Base-by-base conservation (phyloP, 2,888 invertebrate species). In the Eutolmus rufibarbis region DNA sequence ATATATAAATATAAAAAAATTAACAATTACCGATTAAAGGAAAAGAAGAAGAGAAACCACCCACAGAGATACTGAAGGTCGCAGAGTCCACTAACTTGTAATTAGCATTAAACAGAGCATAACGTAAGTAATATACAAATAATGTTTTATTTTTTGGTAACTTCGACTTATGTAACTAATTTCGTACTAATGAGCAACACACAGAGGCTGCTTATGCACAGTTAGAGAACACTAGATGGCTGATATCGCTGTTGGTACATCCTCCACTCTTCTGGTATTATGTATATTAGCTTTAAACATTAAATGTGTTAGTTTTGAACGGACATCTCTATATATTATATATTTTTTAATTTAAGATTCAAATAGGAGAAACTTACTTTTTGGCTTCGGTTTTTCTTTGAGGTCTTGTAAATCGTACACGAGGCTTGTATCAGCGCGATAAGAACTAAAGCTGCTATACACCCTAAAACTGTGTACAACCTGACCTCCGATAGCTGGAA, bases 371-470 rank as follows among this genome's bases (percentile, higher is more conserved):
- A 23, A 88, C 89, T 93, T 94, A 96, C 97, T 96, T 97, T 96
- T 91, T 95, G 94, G 89, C 94, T 94, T 88, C 94, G 93, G 89
- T 93, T 94, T 89, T 94, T 94, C 89, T 94, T 94, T 28, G 95
- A 94, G 0, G 95, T 94, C 90, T 95, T 94, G 92, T 96, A 96
- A 78, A 98, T 94, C 1, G 97, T 97, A 91, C 97, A 97, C 84
- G 94, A 95, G 0, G 97, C 97, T 93, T 98, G 98, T 78, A 98
- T 93, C 14, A 97, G 90, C 0, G 97, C 97, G 66, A 98, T 94
- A 28, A 97, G 93, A 46, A 97, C 93, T 74, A 98, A 92, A 0
- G 97, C 97, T 0, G 94, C 95, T 87, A 97, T 95, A 90, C 97
- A 96, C 8, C 96, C 97, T 88, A 97, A 93, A 74, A 97, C 97